Evolutionary conservation across 2,888 invertebrate species (phyloP), one percentile per base, ranked within the genome.

Genomic region (Gandaritis pyraliata): DNA sequence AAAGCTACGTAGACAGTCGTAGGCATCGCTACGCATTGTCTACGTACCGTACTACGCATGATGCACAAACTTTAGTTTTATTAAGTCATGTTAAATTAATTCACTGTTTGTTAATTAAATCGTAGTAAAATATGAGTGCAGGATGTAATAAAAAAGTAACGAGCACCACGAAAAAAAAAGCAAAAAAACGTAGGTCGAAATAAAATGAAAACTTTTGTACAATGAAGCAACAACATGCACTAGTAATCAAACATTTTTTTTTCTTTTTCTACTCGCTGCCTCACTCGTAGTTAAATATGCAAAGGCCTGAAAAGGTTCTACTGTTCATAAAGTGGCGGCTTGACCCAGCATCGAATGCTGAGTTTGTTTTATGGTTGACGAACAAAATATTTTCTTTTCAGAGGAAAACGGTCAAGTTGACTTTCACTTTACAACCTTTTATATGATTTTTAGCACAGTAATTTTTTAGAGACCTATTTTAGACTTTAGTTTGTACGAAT

Each of bases 281-380:
- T 43, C 41, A 15, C 38, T 30, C 45, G 16, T 38, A 15, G 13
- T 63, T 62, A 58, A 62, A 58, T 55, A 63, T 63, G 58, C 54
- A 63, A 50, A 51, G 23, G 46, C 41, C 33, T 58, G 41, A 55
- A 58, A 62, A 58, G 50, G 61, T 50, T 57, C 49, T 15, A 39
- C 53, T 58, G 46, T 54, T 61, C 23, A 52, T 57, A 5, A 33
- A 47, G 36, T n/a, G 46, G 33, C 12, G 41, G 52, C 39, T 58
- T 63, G 62, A 58, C 58, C 58, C 43, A 36, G 47, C 58, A 49
- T 54, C 54, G 54, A 59, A 52, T 52, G 41, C 41, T 12, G 41
- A 52, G 52, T 52, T 47, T 16, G 46, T 52, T 51, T 41, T 41
- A 33, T 18, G 18, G 29, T 16, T 39, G 38, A 47, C 38, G 43